These are phyloP conservation scores for Pantherophis vulpinus DNA, from an alignment of 2,797 vertebrate genomes.

Conservation along the genomic window DNA sequence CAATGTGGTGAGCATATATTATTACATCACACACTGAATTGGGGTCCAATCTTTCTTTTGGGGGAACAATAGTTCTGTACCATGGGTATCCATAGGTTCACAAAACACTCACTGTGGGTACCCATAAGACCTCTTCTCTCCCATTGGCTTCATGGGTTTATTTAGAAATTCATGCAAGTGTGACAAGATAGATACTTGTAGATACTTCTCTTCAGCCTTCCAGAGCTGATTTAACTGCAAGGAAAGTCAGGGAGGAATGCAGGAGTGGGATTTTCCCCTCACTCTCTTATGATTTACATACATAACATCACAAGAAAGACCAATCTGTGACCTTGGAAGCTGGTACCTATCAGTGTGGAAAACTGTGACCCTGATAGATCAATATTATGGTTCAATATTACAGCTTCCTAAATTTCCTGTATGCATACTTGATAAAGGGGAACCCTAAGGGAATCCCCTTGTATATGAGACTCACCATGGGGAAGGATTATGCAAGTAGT, in stretches of 20 bases:
- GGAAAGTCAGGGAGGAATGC: background rate
- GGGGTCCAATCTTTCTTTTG: background rate
- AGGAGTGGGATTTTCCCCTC: background rate
- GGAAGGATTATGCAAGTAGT: background rate
- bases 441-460: background rate
- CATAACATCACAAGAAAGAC: background rate
- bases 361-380: background rate
- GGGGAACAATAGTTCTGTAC: background rate
- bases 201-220: background rate
- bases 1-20: background rate
- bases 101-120: background rate
- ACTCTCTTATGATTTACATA: background rate
- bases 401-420: background rate
- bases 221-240: background rate
- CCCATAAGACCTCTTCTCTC: background rate
- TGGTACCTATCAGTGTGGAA: background rate
- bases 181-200: background rate
- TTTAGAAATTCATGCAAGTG: background rate
- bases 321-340: background rate
- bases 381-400: background rate
- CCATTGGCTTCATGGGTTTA: background rate
- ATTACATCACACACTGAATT: background rate
- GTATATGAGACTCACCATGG: background rate
- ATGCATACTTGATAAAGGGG: background rate
- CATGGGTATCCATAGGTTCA: background rate